Conservation (phyloP, 2,888 invertebrate species). For the Exocentrus adspersus region DNA sequence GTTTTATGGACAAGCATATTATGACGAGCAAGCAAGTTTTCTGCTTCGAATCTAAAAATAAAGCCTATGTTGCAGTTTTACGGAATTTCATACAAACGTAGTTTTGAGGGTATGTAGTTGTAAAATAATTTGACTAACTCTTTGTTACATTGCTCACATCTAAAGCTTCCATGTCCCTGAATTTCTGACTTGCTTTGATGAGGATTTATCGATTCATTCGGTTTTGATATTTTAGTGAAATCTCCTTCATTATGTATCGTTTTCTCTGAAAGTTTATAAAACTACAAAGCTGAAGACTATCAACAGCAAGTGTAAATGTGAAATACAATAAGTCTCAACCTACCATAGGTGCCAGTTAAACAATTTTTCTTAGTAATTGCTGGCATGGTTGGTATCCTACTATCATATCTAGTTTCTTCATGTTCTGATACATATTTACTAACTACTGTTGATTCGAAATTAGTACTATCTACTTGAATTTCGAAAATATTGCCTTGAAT, state of each 20-base stretch:
- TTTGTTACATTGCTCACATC: slow-evolving; percentile 35
- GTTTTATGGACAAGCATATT: slow-evolving; percentile 20
- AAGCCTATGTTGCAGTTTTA: too few species aligned
- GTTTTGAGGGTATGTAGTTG: too few species aligned
- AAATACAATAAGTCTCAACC: too few species aligned
- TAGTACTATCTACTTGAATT: slow-evolving; percentile 9
- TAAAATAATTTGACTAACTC: slow-evolving; percentile 28
- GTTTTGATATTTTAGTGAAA: background rate
- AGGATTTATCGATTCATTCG: slow-evolving; percentile 11
- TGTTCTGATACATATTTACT: slow-evolving; percentile 18
- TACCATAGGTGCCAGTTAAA: too few species aligned
- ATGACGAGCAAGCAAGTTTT: slow-evolving; percentile 29
- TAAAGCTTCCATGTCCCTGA: slow-evolving; percentile 31
- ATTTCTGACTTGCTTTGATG: slow-evolving; percentile 41
- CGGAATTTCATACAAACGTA: too few species aligned
- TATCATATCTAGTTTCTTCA: slow-evolving; percentile 7
- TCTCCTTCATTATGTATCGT: too few species aligned
- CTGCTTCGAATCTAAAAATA: slow-evolving; percentile 34
- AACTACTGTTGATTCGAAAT: slow-evolving; percentile 20
- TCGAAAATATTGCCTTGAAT: slow-evolving; percentile 4
- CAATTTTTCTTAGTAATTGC: too few species aligned
- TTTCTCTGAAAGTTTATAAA: too few species aligned
- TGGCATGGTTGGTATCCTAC: too few species aligned
- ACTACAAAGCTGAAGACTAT: too few species aligned
- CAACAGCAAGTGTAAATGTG: too few species aligned